Evolutionary conservation across 2,113 vertebrate species (phyloP).

Genomic region (Platanista minor): DNA sequence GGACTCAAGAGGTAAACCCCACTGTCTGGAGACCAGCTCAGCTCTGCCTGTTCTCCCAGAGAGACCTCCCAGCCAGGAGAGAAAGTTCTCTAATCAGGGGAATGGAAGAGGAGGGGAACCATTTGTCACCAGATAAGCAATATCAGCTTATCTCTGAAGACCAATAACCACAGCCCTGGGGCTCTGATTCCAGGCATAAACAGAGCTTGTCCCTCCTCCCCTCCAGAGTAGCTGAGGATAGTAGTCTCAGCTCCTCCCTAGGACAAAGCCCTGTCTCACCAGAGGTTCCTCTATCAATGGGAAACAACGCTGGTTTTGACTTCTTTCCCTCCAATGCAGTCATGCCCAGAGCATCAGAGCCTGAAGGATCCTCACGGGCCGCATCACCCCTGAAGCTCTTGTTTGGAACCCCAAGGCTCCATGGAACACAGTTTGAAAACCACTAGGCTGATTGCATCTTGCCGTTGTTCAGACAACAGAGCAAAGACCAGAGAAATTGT

Average conservation of each 20-base stretch:
- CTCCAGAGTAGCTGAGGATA: neutral
- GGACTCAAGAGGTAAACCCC: neutral
- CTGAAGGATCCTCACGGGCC: neutral
- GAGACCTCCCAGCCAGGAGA: slow-evolving; percentile 33
- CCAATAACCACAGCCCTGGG: slow-evolving; percentile 46
- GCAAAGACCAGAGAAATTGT: neutral
- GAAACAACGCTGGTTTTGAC: neutral
- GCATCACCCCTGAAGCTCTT: too few species aligned
- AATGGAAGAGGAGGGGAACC: slow-evolving; percentile 20
- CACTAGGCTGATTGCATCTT: neutral
- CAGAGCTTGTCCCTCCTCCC: neutral
- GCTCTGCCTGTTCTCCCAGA: neutral
- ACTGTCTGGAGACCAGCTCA: neutral
- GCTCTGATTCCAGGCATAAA: slow-evolving; percentile 7
- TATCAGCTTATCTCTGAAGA: slow-evolving; percentile 72
- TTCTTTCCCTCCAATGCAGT: neutral
- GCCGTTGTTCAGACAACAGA: neutral
- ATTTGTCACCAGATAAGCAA: slow-evolving; percentile 62
- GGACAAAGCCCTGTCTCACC: neutral
- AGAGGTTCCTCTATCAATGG: neutral
- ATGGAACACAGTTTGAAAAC: neutral
- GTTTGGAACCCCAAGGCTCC: neutral
- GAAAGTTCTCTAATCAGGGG: slow-evolving; percentile 62
- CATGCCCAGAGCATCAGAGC: neutral
- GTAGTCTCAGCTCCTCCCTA: neutral